Percentiles rank a stretch among this genome's conserved stretches.
phyloP scores from a whole-genome alignment of 2,888 invertebrate species.

The Trichogramma dendrolimi region DNA sequence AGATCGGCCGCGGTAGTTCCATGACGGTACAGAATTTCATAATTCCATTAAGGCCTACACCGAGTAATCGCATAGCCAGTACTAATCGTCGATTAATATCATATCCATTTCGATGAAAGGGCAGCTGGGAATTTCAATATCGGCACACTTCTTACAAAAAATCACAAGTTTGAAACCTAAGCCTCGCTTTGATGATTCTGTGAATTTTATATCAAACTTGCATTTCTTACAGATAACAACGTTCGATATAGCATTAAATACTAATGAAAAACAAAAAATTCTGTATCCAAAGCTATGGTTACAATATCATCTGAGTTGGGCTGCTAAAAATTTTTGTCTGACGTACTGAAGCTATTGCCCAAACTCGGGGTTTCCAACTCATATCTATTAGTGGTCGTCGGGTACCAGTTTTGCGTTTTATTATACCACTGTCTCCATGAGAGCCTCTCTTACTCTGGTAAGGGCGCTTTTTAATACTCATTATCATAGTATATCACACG shows the following conservation, averaged over 20 bases:
- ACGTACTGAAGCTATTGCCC: too few species aligned
- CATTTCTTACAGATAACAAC: conserved; percentile 32
- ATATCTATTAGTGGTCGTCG: too few species aligned
- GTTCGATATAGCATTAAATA: conserved; percentile 29
- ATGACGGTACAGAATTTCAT: conserved; percentile 32
- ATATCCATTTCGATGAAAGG: conserved; percentile 28
- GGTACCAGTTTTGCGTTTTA: too few species aligned
- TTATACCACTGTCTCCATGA: too few species aligned
- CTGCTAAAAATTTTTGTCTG: conserved; percentile 27
- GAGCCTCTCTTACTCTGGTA: too few species aligned
- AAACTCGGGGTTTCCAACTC: too few species aligned
- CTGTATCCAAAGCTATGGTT: conserved; percentile 28
- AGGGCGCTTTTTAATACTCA: too few species aligned
- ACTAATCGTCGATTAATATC: conserved; percentile 34
- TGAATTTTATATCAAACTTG: conserved; percentile 30
- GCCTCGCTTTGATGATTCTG: conserved; percentile 28
- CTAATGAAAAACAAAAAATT: conserved; percentile 30
- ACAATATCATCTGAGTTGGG: conserved; percentile 24
- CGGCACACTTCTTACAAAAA: conserved; percentile 27
- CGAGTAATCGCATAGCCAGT: conserved; percentile 31
- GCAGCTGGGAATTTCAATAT: conserved; percentile 28
- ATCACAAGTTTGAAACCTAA: conserved; percentile 32
- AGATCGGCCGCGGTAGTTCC: conserved; percentile 32
- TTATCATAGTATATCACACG: too few species aligned
- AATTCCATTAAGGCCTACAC: conserved; percentile 24